These are phyloP conservation scores for Actinia equina DNA, from an alignment of 64 coral and sea anemone genomes.

Conservation along the genomic window DNA sequence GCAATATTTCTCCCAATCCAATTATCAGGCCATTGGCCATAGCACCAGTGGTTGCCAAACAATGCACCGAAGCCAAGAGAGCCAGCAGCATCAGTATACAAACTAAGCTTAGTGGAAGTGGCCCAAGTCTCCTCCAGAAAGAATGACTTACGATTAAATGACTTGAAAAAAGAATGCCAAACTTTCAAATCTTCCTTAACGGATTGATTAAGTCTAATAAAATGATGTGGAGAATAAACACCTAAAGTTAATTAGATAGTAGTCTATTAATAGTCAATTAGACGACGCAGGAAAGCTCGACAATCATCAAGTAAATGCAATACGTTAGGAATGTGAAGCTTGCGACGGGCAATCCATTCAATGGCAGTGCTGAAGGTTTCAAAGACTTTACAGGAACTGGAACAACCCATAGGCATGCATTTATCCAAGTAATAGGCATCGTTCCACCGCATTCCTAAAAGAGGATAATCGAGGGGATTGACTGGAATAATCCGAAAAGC, in stretches of 20 bases:
- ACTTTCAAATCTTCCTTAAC: slow-evolving; percentile 20
- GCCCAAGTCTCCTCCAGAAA: slow-evolving; percentile 1
- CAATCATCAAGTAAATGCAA: slow-evolving; percentile 38
- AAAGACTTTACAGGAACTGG: slow-evolving; percentile 26
- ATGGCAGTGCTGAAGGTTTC: slow-evolving; percentile 21
- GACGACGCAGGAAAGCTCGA: slow-evolving; percentile 41
- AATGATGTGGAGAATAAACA: neutral
- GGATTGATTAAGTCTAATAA: slow-evolving; percentile 1
- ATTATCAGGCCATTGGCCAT: slow-evolving; percentile 5
- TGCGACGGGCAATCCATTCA: slow-evolving; percentile 46
- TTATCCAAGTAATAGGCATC: slow-evolving; percentile 19
- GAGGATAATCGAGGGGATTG: neutral
- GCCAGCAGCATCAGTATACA: slow-evolving; percentile 9
- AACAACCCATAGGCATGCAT: slow-evolving; percentile 45
- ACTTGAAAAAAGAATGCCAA: neutral
- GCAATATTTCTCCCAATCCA: neutral
- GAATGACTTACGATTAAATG: slow-evolving; percentile 5
- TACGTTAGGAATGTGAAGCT: slow-evolving; percentile 13
- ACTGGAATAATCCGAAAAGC: slow-evolving; percentile 6
- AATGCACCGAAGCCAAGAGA: neutral
- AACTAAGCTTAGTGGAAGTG: neutral
- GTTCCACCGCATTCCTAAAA: slow-evolving; percentile 9
- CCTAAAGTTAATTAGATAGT: slow-evolving; percentile 1
- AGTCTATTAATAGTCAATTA: slow-evolving; percentile 14
- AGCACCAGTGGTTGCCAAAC: slow-evolving; percentile 2